Conservation (phyloP, 2,797 vertebrate genomes). For the Dryobates pubescens region DNA sequence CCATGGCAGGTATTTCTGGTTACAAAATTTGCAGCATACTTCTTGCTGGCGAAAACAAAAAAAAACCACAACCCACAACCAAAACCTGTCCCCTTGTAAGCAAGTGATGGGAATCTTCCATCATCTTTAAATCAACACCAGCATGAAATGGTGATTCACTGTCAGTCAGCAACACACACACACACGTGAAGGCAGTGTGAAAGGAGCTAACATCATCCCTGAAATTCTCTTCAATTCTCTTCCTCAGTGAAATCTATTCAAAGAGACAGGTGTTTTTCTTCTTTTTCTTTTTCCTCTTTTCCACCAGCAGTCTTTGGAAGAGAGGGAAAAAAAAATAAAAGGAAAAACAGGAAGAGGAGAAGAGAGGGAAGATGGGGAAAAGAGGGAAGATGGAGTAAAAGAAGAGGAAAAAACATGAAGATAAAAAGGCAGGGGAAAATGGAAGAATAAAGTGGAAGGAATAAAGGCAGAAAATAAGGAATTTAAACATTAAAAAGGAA, state of each 20-base stretch:
- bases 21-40: background rate
- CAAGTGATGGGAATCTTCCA: slow-evolving; percentile 36
- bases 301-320: slow-evolving; percentile 30
- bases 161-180: background rate
- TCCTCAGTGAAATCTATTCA: slow-evolving; percentile 50
- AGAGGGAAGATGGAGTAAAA: background rate
- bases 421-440: rapidly evolving
- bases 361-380: background rate
- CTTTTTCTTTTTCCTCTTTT: background rate
- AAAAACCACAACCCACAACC: background rate
- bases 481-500: too few relatives aligned
- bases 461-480: too few relatives aligned
- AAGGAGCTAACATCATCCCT: slow-evolving; percentile 41
- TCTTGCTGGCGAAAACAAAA: background rate
- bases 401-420: rapidly evolving
- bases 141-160: slow-evolving; percentile 1
- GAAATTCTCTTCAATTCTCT: slow-evolving; percentile 18
- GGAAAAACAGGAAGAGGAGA: too few relatives aligned
- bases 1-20: background rate
- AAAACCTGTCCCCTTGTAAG: slow-evolving; percentile 5
- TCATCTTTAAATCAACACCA: background rate
- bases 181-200: background rate
- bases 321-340: background rate
- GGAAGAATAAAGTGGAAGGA: background rate
- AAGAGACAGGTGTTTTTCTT: background rate